Evolutionary conservation across 2,888 invertebrate species (phyloP), one percentile per base, ranked within the genome.

Genomic region (Thecocarcelia acutangulata): DNA sequence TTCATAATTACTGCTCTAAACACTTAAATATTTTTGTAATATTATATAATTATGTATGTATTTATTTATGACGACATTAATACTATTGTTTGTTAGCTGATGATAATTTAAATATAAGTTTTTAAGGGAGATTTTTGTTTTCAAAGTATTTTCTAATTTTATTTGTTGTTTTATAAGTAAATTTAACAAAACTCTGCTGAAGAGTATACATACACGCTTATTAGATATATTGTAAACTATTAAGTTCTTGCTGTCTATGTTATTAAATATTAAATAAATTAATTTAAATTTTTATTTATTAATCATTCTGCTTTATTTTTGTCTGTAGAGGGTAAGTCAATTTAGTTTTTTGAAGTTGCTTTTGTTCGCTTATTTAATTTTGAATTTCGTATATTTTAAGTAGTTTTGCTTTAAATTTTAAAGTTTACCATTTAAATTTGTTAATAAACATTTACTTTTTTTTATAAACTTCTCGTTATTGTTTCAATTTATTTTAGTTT

Each of bases 111-210:
- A 46, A 56, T 56, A 64, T 63, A 46, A 56, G 54, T 68, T 70
- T 69, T 63, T 15, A 69, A 61, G 73, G 74, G 56, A 58, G 42
- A 70, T 76, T 19, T 46, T 70, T 70, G 70, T 12, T 73, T 24
- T 8, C 33, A 33, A 72, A 37, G 33, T 78, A 72, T 81, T 84
- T 83, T 75, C 54, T 75, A 76, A 69, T 64, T 82, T 68, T 42
- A 84, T 83, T 83, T 85, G 83, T 84, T 83, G 80, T 69, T 77
- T 85, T 84, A 85, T 85, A 85, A 86, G 86, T 86, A 86, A 86
- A 85, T 86, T 87, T 85, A 87, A 87, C 87, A 86, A 85, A 87
- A 86, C 86, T 87, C 86, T 86, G 86, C 82, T 83, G 85, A 85
- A 86, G 85, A 86, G 86, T 85, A 85, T 84, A 86, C 85, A 85